A percentile compares a stretch with the other conserved stretches of the same genome.
Evolutionary conservation across 2,797 vertebrate genomes (phyloP).

Genomic region (Hippoglossus hippoglossus): DNA sequence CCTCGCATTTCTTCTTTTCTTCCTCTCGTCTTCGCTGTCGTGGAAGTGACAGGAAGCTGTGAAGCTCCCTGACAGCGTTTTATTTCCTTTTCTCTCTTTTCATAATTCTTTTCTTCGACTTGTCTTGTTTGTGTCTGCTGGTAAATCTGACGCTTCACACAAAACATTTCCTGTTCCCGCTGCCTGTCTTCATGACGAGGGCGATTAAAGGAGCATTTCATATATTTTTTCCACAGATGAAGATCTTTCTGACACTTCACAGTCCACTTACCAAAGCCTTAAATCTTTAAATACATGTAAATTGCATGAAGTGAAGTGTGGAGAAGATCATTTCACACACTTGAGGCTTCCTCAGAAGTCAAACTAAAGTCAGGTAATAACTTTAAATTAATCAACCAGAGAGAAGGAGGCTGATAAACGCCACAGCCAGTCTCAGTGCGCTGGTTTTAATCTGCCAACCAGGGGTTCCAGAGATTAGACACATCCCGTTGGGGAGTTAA

Average conservation of each 20-base stretch:
- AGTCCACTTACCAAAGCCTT: slow-evolving; percentile 53
- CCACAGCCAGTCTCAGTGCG: background rate
- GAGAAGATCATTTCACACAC: slow-evolving; percentile 41
- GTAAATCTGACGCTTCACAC: slow-evolving; percentile 10
- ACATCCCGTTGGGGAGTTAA: slow-evolving; percentile 5
- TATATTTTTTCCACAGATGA: slow-evolving; percentile 31
- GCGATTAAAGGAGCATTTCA: slow-evolving; percentile 17
- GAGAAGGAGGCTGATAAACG: no score
- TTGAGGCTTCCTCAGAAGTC: slow-evolving; percentile 7
- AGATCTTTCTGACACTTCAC: slow-evolving; percentile 47
- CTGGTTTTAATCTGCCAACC: slow-evolving; percentile 46
- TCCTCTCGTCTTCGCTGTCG: background rate
- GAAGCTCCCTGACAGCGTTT: slow-evolving; percentile 34
- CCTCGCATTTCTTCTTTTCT: background rate
- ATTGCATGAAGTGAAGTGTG: slow-evolving; percentile 64
- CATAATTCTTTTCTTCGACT: background rate
- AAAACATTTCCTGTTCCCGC: background rate
- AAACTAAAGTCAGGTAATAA: no score
- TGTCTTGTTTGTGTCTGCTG: slow-evolving; percentile 30
- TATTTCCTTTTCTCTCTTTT: slow-evolving; percentile 6
- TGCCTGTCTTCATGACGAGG: background rate
- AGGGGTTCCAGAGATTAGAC: slow-evolving; percentile 11
- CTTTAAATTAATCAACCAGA: background rate
- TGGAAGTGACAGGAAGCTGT: slow-evolving; percentile 21
- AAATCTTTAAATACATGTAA: slow-evolving; percentile 64